Base-by-base conservation (phyloP, 2,797 vertebrate genomes). In the Centropyge bicolor region DNA sequence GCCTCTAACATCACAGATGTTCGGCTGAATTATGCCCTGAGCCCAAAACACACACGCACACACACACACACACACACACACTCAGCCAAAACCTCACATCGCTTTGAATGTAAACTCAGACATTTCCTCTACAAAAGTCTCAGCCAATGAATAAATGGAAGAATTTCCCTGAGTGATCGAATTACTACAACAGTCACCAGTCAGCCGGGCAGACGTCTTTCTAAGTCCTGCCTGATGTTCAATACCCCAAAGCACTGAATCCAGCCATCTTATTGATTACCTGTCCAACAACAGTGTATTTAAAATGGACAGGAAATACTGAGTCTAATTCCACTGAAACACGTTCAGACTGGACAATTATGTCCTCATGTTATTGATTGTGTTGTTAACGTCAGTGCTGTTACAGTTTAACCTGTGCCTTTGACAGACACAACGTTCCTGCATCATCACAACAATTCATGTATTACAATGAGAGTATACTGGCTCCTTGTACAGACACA, bases 1-100 rank as follows among this genome's bases (percentile, higher is more conserved):
- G 52, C 10, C 43, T 5, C 35, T 76, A 69, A 80, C 62, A 57
- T 60, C 62, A 71, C 79, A 87, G 65, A 84, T 77, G 80, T 78
- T 85, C 57, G 51, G 59, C 63, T 77, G 49, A 80, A 85, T 69
- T 66, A 73, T 66, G 62, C 51, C 49, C 71, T 16, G 22, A 82
- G 20, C 54, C 45, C 45, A 4, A 51, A 73, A 60, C 38, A 46
- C 13, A 38, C 62, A 16, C 40, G 4, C 27, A 38, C 62, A 38
- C 62, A 16, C 40, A 31, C 27, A 38, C 62, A n/a, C n/a, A 60
- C 38, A 46, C 13, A 38, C 62, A 16, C 40, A 31, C 27, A 38
- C 62, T 22, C 64, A 14, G 19, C 54, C 14, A 27, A 65, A 80
- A 73, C 13, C 51, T 48, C 5, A 59, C 31, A 67, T 54, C 35